Percentiles rank a stretch among this genome's conserved stretches.
These are phyloP conservation scores for Merluccius polli DNA, from an alignment of 2,797 vertebrate genomes.

Conservation along the genomic window DNA sequence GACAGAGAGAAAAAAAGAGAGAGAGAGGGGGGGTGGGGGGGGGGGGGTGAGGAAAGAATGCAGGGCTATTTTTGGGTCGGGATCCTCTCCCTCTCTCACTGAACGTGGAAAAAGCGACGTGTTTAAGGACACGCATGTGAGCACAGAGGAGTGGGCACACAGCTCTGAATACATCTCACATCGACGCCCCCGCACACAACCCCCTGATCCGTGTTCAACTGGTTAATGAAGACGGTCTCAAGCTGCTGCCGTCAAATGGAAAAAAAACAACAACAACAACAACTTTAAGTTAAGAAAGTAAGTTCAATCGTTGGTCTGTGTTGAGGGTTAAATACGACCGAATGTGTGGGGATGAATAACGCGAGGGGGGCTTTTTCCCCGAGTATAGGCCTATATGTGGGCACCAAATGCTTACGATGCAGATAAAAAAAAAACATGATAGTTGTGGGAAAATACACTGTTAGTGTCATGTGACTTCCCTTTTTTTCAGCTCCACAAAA, in stretches of 20 bases:
- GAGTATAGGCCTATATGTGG: background rate
- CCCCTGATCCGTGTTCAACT: background rate
- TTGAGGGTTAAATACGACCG: background rate
- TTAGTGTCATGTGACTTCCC: background rate
- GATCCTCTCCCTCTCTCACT: conserved; percentile 35
- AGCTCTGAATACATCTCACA: background rate
- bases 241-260: background rate
- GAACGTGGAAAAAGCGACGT: background rate
- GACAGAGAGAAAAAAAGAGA: background rate
- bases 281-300: background rate
- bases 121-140: background rate
- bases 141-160: background rate
- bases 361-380: background rate
- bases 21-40: conserved; percentile 9
- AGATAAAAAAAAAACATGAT: background rate
- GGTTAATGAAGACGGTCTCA: background rate
- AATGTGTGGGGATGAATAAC: background rate
- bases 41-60: conserved; percentile 68
- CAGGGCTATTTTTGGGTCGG: conserved; percentile 70
- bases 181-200: background rate
- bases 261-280: background rate
- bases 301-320: background rate
- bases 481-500: background rate
- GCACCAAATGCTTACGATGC: background rate
- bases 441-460: background rate